Conservation (phyloP, 2,797 vertebrate genomes). For the Pelobates cultripes region DNA sequence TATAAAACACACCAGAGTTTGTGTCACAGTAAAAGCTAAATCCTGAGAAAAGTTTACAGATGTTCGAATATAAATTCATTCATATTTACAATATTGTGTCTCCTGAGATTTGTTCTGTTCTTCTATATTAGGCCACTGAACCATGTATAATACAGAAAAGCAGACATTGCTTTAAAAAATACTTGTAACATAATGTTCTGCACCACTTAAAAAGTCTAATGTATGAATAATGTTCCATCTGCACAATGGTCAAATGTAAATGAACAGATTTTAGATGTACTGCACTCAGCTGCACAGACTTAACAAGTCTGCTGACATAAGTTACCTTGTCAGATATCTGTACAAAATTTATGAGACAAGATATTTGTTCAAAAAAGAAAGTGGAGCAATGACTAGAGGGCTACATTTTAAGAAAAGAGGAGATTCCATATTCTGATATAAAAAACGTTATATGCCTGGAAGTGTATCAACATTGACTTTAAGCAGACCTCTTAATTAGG, state of each 20-base stretch:
- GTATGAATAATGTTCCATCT: slow-evolving; percentile 68
- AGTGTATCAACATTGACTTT: no score
- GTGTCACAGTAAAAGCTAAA: slow-evolving; percentile 61
- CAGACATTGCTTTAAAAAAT: slow-evolving; percentile 64
- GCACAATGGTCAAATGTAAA: slow-evolving; percentile 63
- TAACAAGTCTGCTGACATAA: slow-evolving; percentile 63
- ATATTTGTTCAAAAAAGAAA: slow-evolving; percentile 65
- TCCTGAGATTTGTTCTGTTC: slow-evolving; percentile 62
- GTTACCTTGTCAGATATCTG: slow-evolving; percentile 62
- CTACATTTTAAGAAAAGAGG: slow-evolving; percentile 37
- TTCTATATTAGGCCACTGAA: slow-evolving; percentile 63
- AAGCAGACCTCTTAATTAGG: no score
- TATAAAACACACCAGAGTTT: slow-evolving; percentile 60
- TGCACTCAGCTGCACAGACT: slow-evolving; percentile 57
- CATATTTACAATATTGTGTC: slow-evolving; percentile 57
- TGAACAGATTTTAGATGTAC: slow-evolving; percentile 68
- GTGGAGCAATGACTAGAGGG: slow-evolving; percentile 42
- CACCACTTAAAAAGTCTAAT: slow-evolving; percentile 63
- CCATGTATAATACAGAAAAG: slow-evolving; percentile 64
- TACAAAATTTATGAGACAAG: slow-evolving; percentile 71
- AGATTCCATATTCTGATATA: background rate
- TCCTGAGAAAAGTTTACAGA: slow-evolving; percentile 64
- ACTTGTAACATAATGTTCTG: slow-evolving; percentile 60
- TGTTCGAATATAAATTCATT: slow-evolving; percentile 68
- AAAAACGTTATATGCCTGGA: background rate